phyloP scores from a whole-genome alignment of 1,140 invertebrate species.

The Aphis gossypii region DNA sequence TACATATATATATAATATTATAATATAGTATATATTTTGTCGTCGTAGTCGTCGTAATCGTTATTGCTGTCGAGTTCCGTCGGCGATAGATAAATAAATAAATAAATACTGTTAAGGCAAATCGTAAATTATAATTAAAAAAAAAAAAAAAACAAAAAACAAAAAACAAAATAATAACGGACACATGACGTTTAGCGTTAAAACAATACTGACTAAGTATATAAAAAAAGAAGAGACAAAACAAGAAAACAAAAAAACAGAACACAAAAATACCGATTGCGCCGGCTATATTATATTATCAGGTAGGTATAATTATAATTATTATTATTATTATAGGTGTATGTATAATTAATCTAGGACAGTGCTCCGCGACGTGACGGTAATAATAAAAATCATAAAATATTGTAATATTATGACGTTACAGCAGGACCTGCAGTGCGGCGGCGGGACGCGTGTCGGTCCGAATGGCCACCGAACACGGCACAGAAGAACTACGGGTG shows the following conservation, averaged over 20 bases:
- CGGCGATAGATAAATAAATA: neutral
- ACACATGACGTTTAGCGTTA: neutral
- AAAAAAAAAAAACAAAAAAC: neutral
- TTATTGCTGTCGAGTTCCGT: neutral
- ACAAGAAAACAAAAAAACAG: slow-evolving; percentile 8
- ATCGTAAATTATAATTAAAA: neutral
- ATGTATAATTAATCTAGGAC: neutral
- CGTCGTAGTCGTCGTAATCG: neutral
- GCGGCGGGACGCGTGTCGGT: neutral
- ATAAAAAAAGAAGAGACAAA: neutral
- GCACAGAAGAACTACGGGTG: slow-evolving; percentile 56
- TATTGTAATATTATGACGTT: neutral
- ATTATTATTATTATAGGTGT: too few species aligned
- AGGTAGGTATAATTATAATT: too few species aligned
- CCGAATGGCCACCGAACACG: slow-evolving; percentile 47
- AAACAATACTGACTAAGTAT: neutral
- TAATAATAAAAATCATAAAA: too few species aligned
- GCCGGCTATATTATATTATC: neutral
- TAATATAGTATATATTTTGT: neutral
- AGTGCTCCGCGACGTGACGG: neutral
- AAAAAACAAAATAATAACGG: neutral
- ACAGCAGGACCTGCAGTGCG: neutral
- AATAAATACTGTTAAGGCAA: neutral
- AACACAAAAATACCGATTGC: slow-evolving; percentile 25
- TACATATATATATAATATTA: too few species aligned